These are phyloP conservation scores for Heterodera filipjevi DNA, from an alignment of 2,888 invertebrate genomes.

Conservation along the genomic window DNA sequence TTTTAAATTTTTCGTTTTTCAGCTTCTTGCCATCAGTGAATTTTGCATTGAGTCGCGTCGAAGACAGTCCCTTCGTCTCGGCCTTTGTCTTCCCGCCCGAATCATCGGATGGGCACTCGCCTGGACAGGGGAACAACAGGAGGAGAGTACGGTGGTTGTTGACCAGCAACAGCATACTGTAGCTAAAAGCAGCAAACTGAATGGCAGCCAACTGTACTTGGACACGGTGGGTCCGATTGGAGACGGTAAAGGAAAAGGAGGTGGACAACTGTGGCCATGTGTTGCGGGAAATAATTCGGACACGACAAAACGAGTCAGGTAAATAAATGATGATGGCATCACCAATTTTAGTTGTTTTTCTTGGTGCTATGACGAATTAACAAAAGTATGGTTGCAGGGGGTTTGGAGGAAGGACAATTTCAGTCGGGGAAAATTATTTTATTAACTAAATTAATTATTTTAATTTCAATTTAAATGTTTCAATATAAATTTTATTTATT, in stretches of 20 bases:
- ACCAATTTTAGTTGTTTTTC: no score
- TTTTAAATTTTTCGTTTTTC: not conserved
- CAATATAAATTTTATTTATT: no score
- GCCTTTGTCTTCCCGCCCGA: constrained; percentile 31
- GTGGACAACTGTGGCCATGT: not conserved
- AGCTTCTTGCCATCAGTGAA: constrained; percentile 52
- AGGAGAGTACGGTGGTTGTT: not conserved
- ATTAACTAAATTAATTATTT: no score
- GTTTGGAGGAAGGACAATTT: no score
- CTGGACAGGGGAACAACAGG: not conserved
- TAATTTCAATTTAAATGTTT: no score
- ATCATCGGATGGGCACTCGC: constrained; percentile 27
- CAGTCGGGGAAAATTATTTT: no score
- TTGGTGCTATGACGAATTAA: no score
- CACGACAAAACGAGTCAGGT: not conserved
- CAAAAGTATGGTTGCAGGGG: no score
- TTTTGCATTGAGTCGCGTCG: constrained; percentile 53
- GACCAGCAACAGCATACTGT: not conserved
- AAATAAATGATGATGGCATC: not conserved
- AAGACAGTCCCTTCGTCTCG: constrained; percentile 32
- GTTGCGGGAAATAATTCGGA: not conserved
- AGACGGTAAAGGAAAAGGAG: not conserved
- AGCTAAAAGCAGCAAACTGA: not conserved
- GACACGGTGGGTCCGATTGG: not conserved
- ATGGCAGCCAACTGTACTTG: constrained; percentile 25